Evolutionary conservation across 2,113 vertebrate genomes (phyloP), one percentile per base, ranked within the genome.

Genomic region (Salvelinus namaycush): DNA sequence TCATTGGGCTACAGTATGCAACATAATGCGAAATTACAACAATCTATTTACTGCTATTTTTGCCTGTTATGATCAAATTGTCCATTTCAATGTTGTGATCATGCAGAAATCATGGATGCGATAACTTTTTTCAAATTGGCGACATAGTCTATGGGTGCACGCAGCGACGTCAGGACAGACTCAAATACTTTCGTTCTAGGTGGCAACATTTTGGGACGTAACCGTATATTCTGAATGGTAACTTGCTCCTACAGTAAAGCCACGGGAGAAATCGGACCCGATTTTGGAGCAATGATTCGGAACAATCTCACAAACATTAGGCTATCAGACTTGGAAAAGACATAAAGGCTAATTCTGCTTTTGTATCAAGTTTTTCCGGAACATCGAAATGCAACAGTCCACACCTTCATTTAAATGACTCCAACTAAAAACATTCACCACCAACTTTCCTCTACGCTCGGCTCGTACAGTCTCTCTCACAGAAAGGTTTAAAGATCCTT

Each of bases 381-480:
- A 44, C 67, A 68, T 44, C 14, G 31, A 16, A 68, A 68, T 70
- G 0, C 24, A 20, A 44, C 68, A 12, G 54, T 39, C 72, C 51
- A 76, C 71, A 73, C 70, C 75, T 73, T 24, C 16, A 77, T 54
- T n/a, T 31, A 54, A 64, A 51, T 48, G 16, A 39, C 60, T 77
- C 51, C 44, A 31, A 70, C 44, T 20, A 27, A 39, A 44, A 29
- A 64, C 59, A 13, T 51, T 27, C 22, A 54, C 51, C 1, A 22
- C 20, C 34, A 76, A 81, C 79, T 81, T 81, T 81, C 75, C 51
- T 31, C 66, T 65, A 12, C 14, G 70, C n/a, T 71, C 31, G n/a
- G 66, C 59, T 62, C 66, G 18, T 20, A 22, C 8, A 48, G 7
- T 12, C 16, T 27, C 18, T 14, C 39, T 39, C 26, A 22, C 13